These are phyloP conservation scores for Monomorium pharaonis DNA, from an alignment of 1,140 invertebrate genomes.

Conservation along the genomic window DNA sequence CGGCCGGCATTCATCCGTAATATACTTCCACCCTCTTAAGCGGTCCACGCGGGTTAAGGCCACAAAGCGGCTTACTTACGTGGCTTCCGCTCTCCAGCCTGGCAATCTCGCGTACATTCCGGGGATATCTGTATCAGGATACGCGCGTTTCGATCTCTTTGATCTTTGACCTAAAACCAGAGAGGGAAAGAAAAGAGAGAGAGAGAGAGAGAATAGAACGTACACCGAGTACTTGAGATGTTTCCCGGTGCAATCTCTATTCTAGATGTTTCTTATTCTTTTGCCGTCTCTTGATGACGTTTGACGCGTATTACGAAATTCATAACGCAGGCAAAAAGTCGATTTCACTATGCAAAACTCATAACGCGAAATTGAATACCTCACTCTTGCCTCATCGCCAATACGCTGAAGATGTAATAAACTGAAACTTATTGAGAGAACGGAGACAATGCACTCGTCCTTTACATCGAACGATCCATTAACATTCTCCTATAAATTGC, in stretches of 20 bases:
- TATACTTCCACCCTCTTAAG: slow-evolving; percentile 74
- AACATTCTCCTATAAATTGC: slow-evolving; percentile 39
- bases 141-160: neutral
- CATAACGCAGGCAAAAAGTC: no score
- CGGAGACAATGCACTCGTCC: slow-evolving; percentile 19
- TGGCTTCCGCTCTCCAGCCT: slow-evolving; percentile 67
- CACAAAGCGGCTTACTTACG: slow-evolving; percentile 72
- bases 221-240: neutral
- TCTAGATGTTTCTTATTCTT: neutral
- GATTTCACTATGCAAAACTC: slow-evolving; percentile 24
- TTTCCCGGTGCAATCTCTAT: neutral
- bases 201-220: neutral
- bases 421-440: neutral
- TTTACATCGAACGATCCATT: neutral
- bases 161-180: neutral
- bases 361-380: slow-evolving; percentile 27
- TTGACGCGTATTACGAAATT: neutral
- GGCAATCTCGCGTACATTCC: slow-evolving; percentile 74
- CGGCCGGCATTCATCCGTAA: slow-evolving; percentile 52
- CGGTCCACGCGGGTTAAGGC: slow-evolving; percentile 65
- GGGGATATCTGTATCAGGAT: slow-evolving; percentile 51
- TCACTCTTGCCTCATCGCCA: neutral
- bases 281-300: neutral
- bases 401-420: slow-evolving; percentile 41
- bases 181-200: neutral